Evolutionary conservation across 2,797 vertebrate species (phyloP).

Genomic region (Alfaro cultratus): DNA sequence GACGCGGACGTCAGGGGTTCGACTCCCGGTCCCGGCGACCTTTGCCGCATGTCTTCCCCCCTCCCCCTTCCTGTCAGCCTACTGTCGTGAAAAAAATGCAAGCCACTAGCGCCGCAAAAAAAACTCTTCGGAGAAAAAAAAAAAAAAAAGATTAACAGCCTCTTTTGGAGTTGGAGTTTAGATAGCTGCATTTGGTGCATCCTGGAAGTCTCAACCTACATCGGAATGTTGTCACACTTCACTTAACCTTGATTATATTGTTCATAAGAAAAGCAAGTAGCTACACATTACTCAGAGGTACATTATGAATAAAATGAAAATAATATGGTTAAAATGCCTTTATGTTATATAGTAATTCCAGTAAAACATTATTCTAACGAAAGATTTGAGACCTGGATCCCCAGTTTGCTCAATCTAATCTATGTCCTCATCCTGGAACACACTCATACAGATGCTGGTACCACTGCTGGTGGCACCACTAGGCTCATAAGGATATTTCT

Average conservation of each 20-base stretch:
- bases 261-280: background rate
- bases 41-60: too few relatives aligned
- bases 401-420: constrained; percentile 41
- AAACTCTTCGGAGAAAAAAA: too few relatives aligned
- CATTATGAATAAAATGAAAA: background rate
- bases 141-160: background rate
- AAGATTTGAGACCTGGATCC: background rate
- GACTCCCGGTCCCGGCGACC: too few relatives aligned
- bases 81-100: too few relatives aligned
- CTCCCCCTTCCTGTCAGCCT: too few relatives aligned
- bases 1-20: too few relatives aligned
- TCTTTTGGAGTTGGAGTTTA: background rate
- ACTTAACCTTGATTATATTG: background rate
- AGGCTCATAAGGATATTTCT: constrained; percentile 34
- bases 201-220: background rate
- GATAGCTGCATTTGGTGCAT: background rate
- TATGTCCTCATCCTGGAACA: background rate
- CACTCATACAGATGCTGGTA: constrained; percentile 26
- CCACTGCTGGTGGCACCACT: constrained; percentile 11
- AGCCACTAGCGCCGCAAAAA: too few relatives aligned
- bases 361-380: background rate
- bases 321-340: background rate
- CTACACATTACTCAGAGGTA: background rate
- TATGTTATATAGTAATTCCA: background rate
- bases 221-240: background rate